Conservation (phyloP, 2,797 vertebrate genomes). For the Chelmon rostratus region DNA sequence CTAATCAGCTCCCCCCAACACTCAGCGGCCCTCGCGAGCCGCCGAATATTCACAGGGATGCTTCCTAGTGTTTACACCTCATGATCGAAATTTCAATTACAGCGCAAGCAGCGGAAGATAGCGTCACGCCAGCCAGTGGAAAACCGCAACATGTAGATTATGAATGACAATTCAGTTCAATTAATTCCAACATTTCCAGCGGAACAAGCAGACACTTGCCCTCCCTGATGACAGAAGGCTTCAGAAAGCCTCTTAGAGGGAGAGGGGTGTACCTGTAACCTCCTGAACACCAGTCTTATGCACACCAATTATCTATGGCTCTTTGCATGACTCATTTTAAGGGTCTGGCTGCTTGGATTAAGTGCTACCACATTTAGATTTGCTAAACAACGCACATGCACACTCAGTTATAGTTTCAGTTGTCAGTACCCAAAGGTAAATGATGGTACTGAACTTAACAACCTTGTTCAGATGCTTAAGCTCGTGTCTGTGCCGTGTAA, state of each 20-base stretch:
- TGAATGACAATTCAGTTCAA: slow-evolving; percentile 89
- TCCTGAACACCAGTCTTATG: slow-evolving; percentile 54
- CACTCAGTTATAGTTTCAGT: slow-evolving; percentile 13
- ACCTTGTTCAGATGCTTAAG: not conserved
- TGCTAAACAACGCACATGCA: slow-evolving; percentile 29
- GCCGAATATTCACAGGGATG: slow-evolving; percentile 90
- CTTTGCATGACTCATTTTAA: slow-evolving; percentile 60
- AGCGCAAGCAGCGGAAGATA: slow-evolving; percentile 89
- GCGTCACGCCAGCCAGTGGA: slow-evolving; percentile 81
- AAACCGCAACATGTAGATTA: slow-evolving; percentile 85
- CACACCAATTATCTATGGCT: slow-evolving; percentile 63
- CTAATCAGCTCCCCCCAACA: slow-evolving; percentile 81
- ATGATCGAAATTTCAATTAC: slow-evolving; percentile 91
- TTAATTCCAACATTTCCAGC: slow-evolving; percentile 87
- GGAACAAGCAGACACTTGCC: slow-evolving; percentile 83
- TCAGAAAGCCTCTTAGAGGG: slow-evolving; percentile 61
- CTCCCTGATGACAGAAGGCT: slow-evolving; percentile 77
- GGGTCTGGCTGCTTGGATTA: slow-evolving; percentile 62
- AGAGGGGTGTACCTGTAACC: slow-evolving; percentile 67
- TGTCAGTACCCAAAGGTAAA: slow-evolving; percentile 22
- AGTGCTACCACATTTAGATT: slow-evolving; percentile 43
- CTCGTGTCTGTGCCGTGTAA: not conserved
- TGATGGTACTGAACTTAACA: slow-evolving; percentile 11
- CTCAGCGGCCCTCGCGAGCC: slow-evolving; percentile 78
- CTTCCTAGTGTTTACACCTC: slow-evolving; percentile 89